Percentiles rank a stretch among this genome's conserved stretches.
Evolutionary conservation across 2,113 vertebrate species (phyloP).

Genomic region (Barnardius zonarius): DNA sequence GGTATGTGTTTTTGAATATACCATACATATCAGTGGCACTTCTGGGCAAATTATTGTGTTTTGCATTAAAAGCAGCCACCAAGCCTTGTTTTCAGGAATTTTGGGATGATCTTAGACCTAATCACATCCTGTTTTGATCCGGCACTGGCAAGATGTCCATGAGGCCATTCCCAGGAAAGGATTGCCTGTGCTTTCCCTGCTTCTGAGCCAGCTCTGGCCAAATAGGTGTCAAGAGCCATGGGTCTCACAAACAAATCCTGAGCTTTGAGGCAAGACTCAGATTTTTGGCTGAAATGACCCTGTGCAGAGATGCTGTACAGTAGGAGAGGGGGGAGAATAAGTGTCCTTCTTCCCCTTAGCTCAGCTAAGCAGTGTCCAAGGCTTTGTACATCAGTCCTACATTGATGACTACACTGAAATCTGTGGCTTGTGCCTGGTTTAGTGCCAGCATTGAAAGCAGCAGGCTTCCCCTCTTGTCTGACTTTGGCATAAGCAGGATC

Average conservation of each 20-base stretch:
- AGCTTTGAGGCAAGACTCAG: neutral
- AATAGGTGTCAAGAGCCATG: accelerated
- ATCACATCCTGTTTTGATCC: accelerated
- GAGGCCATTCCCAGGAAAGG: neutral
- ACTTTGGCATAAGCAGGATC: neutral
- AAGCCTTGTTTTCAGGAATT: neutral
- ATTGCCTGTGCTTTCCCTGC: neutral
- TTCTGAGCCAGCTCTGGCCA: neutral
- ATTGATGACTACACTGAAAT: accelerated
- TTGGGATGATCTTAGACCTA: neutral
- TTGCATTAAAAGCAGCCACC: neutral
- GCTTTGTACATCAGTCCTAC: neutral
- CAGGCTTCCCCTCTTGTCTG: neutral
- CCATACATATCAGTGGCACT: accelerated
- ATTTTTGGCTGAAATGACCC: neutral
- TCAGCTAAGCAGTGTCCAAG: neutral
- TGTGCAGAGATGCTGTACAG: neutral
- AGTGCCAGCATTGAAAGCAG: neutral
- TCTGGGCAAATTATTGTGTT: neutral
- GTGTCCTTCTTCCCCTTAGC: neutral
- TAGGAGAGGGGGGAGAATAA: accelerated
- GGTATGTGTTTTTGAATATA: accelerated
- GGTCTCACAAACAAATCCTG: accelerated
- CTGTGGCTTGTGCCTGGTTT: neutral
- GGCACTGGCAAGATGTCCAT: neutral